Conservation (phyloP, 2,888 invertebrate species). For the Choristoneura rosaceana region DNA sequence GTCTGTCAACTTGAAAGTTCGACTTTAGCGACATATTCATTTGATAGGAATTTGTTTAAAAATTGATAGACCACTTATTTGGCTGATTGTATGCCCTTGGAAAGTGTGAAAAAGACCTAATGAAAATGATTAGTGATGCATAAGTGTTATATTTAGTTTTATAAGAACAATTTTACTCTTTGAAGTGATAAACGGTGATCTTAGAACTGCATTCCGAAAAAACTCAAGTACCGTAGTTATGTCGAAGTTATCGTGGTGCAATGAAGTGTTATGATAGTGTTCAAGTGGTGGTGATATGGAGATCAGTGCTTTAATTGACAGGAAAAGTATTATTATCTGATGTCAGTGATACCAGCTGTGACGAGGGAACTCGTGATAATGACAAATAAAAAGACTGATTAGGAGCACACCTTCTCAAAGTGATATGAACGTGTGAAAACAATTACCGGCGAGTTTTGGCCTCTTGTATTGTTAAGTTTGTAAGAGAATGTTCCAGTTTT, state of each 20-base stretch:
- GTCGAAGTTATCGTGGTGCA: constrained; percentile 19
- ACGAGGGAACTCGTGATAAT: constrained; percentile 35
- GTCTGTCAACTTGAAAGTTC: no score
- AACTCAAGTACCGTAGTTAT: background rate
- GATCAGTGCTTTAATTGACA: constrained; percentile 33
- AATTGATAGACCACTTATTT: no score
- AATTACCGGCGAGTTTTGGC: background rate
- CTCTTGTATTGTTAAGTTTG: no score
- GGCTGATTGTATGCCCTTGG: no score
- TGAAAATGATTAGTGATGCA: background rate
- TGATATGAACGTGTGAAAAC: constrained; percentile 3
- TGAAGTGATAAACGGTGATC: background rate
- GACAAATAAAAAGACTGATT: constrained; percentile 34
- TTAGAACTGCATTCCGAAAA: background rate
- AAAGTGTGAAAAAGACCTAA: no score
- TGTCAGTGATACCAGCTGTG: constrained; percentile 23
- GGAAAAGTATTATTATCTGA: constrained; percentile 35
- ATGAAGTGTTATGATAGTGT: constrained; percentile 36
- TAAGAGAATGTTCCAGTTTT: background rate
- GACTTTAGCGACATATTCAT: no score
- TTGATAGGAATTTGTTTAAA: no score
- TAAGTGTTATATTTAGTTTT: background rate
- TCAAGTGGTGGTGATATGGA: constrained; percentile 33
- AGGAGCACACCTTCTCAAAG: background rate
- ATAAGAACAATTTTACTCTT: background rate